Base-by-base conservation (phyloP, 2,797 vertebrate species). In the Eulemur mongoz region DNA sequence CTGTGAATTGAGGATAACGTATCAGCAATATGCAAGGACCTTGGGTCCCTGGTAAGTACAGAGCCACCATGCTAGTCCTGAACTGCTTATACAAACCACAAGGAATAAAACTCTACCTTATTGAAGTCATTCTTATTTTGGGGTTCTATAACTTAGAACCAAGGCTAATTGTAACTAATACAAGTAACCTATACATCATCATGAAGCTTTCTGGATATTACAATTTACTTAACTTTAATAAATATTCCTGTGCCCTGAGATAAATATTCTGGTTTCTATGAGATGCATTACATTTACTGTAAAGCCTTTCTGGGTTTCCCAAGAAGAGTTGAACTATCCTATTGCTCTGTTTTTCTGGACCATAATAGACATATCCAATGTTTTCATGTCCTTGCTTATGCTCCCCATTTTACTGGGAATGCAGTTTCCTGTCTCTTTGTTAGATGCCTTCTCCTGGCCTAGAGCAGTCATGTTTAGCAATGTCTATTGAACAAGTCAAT, bases 361-460 rank as follows among this genome's bases (percentile, higher is more conserved):
- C 25, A 10, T 17, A 25, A 13, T 1, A 4, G 18, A 7, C 1
- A 7, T 1, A 50, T 2, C 30, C 9, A 32, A 0, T 0, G 1
- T 32, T 4, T 13, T 23, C n/a, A 32, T 2, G 11, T 43, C 23
- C 35, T 43, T 86, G 32, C 6, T 78, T 8, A 0, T 20, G 0
- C 0, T 13, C 7, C 48, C 2, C 12, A 12, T 52, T 65, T 72
- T 65, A 52, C 15, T 25, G 14, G 7, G 25, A 43, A 78, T 65
- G 17, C 5, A n/a, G 38, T 38, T 48, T 20, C 15, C n/a, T 45
- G 67, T 69, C 75, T 18, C 32, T 57, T 27, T 4, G 15, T 75
- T 32, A n/a, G 18, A 32, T 54, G 6, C 17, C 14, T 48, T 48
- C 5, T 32, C 82, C 73, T 48, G 15, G 8, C 10, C 45, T 22